Percentiles rank a stretch among this genome's conserved stretches.
These are phyloP conservation scores for Erinaceus europaeus DNA, from an alignment of 2,113 vertebrate species.

Conservation along the genomic window DNA sequence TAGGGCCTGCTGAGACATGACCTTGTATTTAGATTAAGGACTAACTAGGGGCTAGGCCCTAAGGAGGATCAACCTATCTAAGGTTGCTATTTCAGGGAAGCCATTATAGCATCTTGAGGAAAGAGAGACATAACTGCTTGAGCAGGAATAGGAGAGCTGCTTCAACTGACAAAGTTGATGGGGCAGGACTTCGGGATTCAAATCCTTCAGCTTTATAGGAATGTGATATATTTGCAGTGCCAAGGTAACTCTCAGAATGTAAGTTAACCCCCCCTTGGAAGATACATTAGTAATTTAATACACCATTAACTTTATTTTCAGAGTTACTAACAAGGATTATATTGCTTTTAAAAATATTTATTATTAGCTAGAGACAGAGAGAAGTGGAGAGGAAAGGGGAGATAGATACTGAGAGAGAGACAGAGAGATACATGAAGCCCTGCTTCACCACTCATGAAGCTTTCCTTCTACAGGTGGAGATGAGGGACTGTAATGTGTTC, in stretches of 20 bases:
- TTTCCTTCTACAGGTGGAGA: no score
- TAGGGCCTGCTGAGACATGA: background rate
- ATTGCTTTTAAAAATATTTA: background rate
- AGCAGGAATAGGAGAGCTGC: background rate
- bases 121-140: background rate
- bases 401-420: no score
- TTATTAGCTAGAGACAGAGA: no score
- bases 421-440: no score
- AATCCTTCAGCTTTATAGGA: background rate
- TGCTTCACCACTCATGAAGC: no score
- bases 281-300: background rate
- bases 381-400: no score
- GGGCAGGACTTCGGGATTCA: background rate
- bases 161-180: background rate
- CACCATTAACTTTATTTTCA: background rate
- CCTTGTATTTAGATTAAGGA: background rate
- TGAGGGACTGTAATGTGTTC: no score
- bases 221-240: background rate
- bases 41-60: background rate
- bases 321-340: background rate
- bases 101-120: background rate
- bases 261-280: background rate
- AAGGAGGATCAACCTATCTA: background rate
- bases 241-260: background rate
- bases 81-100: background rate